Evolutionary conservation across 2,888 invertebrate species (phyloP), one percentile per base, ranked within the genome.

Genomic region (Antheraea assamensis): DNA sequence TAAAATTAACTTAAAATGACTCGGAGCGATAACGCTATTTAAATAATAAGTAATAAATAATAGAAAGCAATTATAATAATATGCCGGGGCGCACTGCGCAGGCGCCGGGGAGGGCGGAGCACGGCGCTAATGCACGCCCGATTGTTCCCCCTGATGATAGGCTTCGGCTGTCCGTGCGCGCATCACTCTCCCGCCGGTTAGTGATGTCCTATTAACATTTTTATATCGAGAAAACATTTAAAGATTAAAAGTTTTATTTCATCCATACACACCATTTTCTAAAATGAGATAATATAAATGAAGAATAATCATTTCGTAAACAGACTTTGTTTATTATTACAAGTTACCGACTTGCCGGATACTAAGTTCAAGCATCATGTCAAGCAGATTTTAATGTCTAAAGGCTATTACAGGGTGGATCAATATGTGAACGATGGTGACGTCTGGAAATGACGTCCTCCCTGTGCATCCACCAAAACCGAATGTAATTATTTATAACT

Each of bases 71-170:
- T 68, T 68, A 68, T 68, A 68, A 68, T 68, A 61, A 61, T 30
- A 61, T 61, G 27, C 42, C 42, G 42, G 42, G 19, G 31, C 68
- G 68, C 27, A 72, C 72, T 31, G 35, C 68, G 68, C 42, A 73
- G 73, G 78, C 61, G 72, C 72, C 72, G 64, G 35, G 3, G 72
- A 49, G 64, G 49, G 80, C 77, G 79, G 76, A 76, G 74, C 74
- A 75, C 75, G 80, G 79, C 80, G 81, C 82, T 87, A 87, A 87
- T 87, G 86, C 83, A 81, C 78, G 79, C 78, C 72, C 80, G 82
- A 82, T 82, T 82, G 84, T 82, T 80, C 80, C 76, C 80, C 76
- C 79, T 86, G 86, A 84, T 83, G 82, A 85, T 83, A 84, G 85
- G 80, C 79, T 81, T 64, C 55, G 73, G 70, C 27, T 76, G 47